Conservation (phyloP, 2,888 invertebrate genomes). For the Drosophila melanosoma region DNA sequence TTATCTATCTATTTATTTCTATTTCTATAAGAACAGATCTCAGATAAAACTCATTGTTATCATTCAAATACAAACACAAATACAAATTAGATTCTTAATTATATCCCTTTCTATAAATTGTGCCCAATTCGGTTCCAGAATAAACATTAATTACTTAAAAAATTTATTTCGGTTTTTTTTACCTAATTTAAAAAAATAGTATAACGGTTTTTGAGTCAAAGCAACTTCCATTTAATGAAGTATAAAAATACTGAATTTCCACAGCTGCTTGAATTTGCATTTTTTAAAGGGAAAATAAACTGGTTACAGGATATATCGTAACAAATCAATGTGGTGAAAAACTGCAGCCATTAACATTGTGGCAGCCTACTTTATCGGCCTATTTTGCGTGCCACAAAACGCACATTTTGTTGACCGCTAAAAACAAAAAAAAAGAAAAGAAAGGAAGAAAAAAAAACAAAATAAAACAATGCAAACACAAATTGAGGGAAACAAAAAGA, state of each 20-base stretch:
- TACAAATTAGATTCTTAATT: neutral
- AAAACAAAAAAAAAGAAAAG: slow-evolving; percentile 14
- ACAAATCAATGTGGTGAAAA: neutral
- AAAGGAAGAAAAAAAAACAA: slow-evolving; percentile 1
- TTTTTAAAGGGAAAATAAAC: neutral
- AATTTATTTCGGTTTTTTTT: too few relatives aligned
- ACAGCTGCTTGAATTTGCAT: too few relatives aligned
- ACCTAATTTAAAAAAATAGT: too few relatives aligned
- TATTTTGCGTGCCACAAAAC: slow-evolving; percentile 30
- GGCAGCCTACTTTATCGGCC: neutral
- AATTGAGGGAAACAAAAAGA: neutral
- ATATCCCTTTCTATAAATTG: neutral
- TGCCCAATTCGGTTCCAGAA: neutral
- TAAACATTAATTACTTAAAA: neutral
- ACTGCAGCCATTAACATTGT: slow-evolving; percentile 3
- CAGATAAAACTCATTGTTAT: neutral
- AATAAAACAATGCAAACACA: neutral
- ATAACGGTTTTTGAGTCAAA: too few relatives aligned
- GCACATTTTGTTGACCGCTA: slow-evolving; percentile 9
- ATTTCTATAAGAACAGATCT: too few relatives aligned
- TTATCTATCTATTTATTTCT: neutral
- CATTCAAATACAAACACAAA: too few relatives aligned
- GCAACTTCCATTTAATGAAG: too few relatives aligned
- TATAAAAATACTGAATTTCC: too few relatives aligned
- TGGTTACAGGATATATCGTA: neutral